A percentile compares a stretch with the other conserved stretches of the same genome.
phyloP scores from a whole-genome alignment of 2,888 invertebrate species.

The Amblyjoppa fuscipennis region DNA sequence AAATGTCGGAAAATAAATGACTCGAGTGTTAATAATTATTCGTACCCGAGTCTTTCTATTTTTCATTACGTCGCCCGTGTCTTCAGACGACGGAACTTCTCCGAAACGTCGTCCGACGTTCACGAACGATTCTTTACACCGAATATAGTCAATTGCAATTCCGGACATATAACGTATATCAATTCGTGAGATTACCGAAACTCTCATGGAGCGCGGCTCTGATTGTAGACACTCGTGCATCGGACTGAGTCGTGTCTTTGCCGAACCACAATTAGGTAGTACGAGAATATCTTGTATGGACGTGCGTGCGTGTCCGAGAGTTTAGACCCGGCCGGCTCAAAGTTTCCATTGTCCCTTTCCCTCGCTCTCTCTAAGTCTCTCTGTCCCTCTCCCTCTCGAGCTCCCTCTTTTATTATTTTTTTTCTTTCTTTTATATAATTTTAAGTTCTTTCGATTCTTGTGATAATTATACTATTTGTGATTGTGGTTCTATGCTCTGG shows the following conservation, averaged over 20 bases:
- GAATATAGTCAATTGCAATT: background rate
- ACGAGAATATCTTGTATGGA: background rate
- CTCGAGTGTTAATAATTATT: background rate
- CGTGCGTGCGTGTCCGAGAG: conserved; percentile 19
- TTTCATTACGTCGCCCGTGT: background rate
- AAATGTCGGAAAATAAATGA: background rate
- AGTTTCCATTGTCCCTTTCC: background rate
- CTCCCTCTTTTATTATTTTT: too few species aligned
- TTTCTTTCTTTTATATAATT: too few species aligned
- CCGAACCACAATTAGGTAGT: background rate
- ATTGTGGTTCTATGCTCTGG: too few species aligned
- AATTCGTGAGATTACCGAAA: background rate
- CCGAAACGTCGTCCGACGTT: background rate
- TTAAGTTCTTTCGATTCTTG: too few species aligned
- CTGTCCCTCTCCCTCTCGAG: background rate
- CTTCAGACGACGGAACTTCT: background rate
- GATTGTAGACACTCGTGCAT: conserved; percentile 21
- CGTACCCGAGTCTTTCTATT: background rate
- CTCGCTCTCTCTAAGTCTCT: background rate
- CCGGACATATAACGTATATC: background rate
- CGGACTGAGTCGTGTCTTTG: background rate
- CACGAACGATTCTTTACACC: background rate
- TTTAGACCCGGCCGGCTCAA: conserved; percentile 6
- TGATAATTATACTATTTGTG: too few species aligned
- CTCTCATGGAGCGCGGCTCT: background rate